Percentiles rank a stretch among this genome's conserved stretches.
phyloP scores from a whole-genome alignment of 2,888 invertebrate genomes.

The Troilus luridus region DNA sequence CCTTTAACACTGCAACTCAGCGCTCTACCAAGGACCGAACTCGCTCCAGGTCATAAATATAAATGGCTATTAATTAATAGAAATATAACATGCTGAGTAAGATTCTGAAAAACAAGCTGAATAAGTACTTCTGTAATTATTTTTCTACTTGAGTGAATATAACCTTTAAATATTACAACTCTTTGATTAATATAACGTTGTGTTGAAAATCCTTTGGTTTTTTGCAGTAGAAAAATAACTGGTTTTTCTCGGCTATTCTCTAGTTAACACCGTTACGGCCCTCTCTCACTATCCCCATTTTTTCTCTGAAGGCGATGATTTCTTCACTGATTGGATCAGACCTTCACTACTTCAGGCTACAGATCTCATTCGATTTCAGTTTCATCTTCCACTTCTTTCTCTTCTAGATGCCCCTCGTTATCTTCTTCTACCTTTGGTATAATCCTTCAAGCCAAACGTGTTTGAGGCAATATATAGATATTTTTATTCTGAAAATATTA shows the following conservation, averaged over 20 bases:
- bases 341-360: background rate
- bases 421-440: background rate
- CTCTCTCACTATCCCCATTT: background rate
- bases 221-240: background rate
- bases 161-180: background rate
- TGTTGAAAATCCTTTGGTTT: background rate
- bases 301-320: background rate
- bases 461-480: no score
- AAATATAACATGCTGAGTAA: no score
- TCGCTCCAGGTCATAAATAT: no score
- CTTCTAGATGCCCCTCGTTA: background rate
- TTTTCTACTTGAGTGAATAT: no score
- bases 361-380: background rate
- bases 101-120: no score
- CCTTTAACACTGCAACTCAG: no score
- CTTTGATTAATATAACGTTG: background rate
- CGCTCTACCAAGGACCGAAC: no score
- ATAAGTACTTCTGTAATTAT: no score
- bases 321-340: background rate
- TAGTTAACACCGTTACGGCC: background rate
- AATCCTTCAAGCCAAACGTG: background rate
- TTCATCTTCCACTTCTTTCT: background rate
- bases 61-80: no score
- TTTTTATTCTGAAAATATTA: no score
- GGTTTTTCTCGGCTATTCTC: background rate